Evolutionary conservation across 2,888 invertebrate species (phyloP).

Genomic region (Ornithoptera priamus): DNA sequence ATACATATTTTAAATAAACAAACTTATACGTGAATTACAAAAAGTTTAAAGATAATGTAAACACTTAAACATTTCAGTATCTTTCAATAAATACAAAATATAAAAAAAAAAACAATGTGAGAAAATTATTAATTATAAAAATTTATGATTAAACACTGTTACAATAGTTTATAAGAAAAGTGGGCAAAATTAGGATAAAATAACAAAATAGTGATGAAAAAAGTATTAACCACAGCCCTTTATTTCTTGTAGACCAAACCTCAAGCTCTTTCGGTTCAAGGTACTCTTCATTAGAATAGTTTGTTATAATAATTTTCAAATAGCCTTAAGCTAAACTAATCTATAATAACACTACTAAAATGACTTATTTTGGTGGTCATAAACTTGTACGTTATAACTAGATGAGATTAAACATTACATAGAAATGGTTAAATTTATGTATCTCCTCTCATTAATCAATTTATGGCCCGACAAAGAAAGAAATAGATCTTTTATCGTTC

Average conservation of each 20-base stretch:
- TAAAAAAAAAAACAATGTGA: background rate
- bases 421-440: constrained; percentile 30
- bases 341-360: constrained; percentile 54
- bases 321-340: constrained; percentile 38
- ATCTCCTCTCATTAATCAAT: background rate
- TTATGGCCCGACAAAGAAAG: background rate
- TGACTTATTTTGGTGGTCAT: constrained; percentile 76
- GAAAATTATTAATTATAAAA: constrained; percentile 4
- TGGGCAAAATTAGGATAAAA: constrained; percentile 38
- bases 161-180: constrained; percentile 35
- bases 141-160: background rate
- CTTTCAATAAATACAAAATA: no score
- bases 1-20: background rate
- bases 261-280: constrained; percentile 29
- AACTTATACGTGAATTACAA: background rate
- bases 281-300: constrained; percentile 14
- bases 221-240: constrained; percentile 57
- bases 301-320: constrained; percentile 32
- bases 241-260: constrained; percentile 35
- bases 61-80: no score
- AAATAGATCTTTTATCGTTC: no score
- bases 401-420: constrained; percentile 64
- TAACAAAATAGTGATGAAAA: constrained; percentile 58
- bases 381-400: constrained; percentile 71
- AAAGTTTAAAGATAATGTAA: background rate